Conservation (phyloP, 2,888 invertebrate genomes). For the Ormyrus rosae region DNA sequence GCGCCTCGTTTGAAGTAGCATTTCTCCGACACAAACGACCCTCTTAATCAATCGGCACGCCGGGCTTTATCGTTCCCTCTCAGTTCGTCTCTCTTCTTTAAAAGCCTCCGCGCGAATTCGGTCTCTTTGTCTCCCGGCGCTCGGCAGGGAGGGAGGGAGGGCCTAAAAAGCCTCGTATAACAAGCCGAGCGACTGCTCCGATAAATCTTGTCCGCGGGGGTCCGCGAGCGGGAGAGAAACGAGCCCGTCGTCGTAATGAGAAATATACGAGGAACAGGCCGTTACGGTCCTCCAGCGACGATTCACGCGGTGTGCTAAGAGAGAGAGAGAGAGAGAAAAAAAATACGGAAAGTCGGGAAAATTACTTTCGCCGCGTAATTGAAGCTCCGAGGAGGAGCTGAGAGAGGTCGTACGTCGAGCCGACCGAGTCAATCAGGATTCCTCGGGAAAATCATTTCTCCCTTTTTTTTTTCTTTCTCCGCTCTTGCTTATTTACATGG, state of each 20-base stretch:
- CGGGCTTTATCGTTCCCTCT: slow-evolving; percentile 64
- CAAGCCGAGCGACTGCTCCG: slow-evolving; percentile 64
- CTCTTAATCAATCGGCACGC: slow-evolving; percentile 71
- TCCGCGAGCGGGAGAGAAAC: slow-evolving; percentile 29
- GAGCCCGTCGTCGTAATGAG: slow-evolving; percentile 48
- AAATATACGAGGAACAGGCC: slow-evolving; percentile 49
- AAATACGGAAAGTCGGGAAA: slow-evolving; percentile 28
- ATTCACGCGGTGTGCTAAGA: slow-evolving; percentile 18
- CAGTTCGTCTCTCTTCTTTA: slow-evolving; percentile 20
- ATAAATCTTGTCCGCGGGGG: slow-evolving; percentile 62
- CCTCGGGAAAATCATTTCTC: not conserved
- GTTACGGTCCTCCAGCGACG: slow-evolving; percentile 29
- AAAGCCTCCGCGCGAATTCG: slow-evolving; percentile 26
- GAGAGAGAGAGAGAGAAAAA: not conserved
- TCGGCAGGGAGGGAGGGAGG: not conserved
- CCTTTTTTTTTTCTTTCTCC: not conserved
- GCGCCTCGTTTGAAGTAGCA: slow-evolving; percentile 66
- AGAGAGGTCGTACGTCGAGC: not conserved
- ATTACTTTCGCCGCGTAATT: slow-evolving; percentile 51
- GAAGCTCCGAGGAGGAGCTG: slow-evolving; percentile 2
- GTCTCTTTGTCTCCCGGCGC: slow-evolving; percentile 28
- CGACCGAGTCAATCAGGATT: slow-evolving; percentile 15
- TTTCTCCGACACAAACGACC: slow-evolving; percentile 71
- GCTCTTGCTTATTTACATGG: too few relatives aligned
- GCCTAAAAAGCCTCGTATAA: slow-evolving; percentile 58